Evolutionary conservation across 2,797 vertebrate genomes (phyloP).

Genomic region (Lithobates sylvaticus): DNA sequence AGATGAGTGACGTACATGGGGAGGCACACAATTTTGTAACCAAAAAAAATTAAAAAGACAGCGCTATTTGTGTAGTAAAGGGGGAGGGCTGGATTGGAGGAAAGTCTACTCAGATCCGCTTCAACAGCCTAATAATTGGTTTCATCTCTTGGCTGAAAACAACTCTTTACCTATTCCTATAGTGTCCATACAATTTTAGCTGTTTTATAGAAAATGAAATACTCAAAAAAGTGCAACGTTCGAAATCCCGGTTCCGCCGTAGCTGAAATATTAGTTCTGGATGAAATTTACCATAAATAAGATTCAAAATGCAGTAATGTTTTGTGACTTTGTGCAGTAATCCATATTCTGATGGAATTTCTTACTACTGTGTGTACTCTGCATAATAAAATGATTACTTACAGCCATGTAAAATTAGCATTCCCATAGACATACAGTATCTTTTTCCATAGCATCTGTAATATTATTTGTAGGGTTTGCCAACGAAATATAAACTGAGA

Average conservation of each 20-base stretch:
- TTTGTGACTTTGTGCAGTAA: background rate
- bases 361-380: background rate
- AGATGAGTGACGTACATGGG: too few species aligned
- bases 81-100: too few species aligned
- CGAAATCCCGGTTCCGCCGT: background rate
- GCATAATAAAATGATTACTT: background rate
- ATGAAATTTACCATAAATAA: background rate
- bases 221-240: too few species aligned
- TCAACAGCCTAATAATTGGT: too few species aligned
- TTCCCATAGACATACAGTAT: background rate
- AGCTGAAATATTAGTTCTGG: background rate
- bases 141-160: too few species aligned
- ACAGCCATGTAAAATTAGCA: background rate
- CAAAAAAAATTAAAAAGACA: too few species aligned
- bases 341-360: background rate
- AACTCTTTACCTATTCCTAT: too few species aligned
- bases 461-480: slow-evolving; percentile 1
- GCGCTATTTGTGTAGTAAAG: too few species aligned
- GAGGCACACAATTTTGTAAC: too few species aligned
- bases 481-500: background rate
- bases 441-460: background rate
- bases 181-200: too few species aligned
- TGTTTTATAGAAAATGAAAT: too few species aligned
- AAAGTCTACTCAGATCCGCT: too few species aligned
- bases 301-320: background rate